These are phyloP conservation scores for Psittacula cyanocephala DNA, from an alignment of 2,113 vertebrate genomes.

Conservation along the genomic window DNA sequence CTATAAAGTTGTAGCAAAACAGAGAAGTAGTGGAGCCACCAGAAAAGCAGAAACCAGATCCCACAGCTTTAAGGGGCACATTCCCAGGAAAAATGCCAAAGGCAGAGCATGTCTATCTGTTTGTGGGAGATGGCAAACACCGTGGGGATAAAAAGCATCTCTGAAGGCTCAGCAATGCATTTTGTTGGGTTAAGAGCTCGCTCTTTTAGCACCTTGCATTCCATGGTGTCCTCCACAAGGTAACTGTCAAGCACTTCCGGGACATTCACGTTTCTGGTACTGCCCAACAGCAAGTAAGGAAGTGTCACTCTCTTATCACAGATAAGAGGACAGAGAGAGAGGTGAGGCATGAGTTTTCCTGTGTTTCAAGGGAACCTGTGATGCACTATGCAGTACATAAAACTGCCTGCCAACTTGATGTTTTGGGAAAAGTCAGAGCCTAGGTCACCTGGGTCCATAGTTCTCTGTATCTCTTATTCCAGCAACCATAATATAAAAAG, in stretches of 20 bases:
- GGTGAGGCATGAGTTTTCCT: not conserved
- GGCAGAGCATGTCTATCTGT: accelerated
- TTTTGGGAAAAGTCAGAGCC: not conserved
- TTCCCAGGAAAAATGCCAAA: not conserved
- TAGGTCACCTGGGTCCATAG: not conserved
- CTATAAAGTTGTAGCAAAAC: not conserved
- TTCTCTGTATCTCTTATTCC: not conserved
- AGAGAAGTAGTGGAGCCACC: not conserved
- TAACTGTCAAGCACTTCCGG: not conserved
- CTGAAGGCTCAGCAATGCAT: not conserved
- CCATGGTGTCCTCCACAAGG: not conserved
- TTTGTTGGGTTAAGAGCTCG: not conserved
- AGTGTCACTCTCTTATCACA: not conserved
- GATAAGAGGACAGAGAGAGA: not conserved
- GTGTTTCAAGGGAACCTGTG: not conserved
- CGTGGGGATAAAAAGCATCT: not conserved
- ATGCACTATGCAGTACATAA: not conserved
- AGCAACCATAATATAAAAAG: not conserved
- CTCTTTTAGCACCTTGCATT: not conserved
- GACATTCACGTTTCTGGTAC: not conserved
- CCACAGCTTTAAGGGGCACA: not conserved
- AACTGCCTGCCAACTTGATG: not conserved
- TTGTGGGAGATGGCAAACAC: not conserved
- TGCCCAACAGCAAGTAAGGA: not conserved
- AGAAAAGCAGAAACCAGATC: not conserved